Evolutionary conservation across 2,113 vertebrate genomes (phyloP).

Genomic region (Dipodomys ordii): DNA sequence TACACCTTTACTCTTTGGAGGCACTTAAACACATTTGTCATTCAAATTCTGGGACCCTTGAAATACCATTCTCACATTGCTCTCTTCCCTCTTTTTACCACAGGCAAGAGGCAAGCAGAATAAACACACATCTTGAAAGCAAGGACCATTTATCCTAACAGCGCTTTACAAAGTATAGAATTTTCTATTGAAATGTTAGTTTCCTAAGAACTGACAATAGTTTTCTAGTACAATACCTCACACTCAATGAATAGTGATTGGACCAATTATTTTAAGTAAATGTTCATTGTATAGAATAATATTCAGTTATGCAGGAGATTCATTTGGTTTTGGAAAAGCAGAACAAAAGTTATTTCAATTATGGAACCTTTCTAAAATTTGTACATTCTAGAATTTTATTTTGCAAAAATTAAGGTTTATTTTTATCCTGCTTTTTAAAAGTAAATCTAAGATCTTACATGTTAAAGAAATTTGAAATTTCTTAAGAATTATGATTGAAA

Average conservation of each 20-base stretch:
- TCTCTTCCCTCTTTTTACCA: not conserved
- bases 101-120: not conserved
- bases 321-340: not conserved
- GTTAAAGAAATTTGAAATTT: not conserved
- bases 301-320: not conserved
- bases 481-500: not conserved
- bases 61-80: not conserved
- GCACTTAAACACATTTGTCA: not conserved
- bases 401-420: not conserved
- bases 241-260: too few relatives aligned
- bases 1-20: not conserved
- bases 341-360: not conserved
- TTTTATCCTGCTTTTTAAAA: not conserved
- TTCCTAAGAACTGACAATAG: not conserved
- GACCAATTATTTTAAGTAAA: too few relatives aligned
- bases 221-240: not conserved
- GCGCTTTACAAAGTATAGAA: not conserved
- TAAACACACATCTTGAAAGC: constrained; percentile 3
- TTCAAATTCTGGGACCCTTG: not conserved
- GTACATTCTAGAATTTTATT: not conserved
- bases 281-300: too few relatives aligned
- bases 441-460: not conserved
- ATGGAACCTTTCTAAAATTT: constrained; percentile 13
- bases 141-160: not conserved
- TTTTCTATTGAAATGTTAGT: too few relatives aligned